A percentile compares a stretch with the other conserved stretches of the same genome.
These are phyloP conservation scores for Drosophila suboccidentalis DNA, from an alignment of 2,888 invertebrate species.

Conservation along the genomic window DNA sequence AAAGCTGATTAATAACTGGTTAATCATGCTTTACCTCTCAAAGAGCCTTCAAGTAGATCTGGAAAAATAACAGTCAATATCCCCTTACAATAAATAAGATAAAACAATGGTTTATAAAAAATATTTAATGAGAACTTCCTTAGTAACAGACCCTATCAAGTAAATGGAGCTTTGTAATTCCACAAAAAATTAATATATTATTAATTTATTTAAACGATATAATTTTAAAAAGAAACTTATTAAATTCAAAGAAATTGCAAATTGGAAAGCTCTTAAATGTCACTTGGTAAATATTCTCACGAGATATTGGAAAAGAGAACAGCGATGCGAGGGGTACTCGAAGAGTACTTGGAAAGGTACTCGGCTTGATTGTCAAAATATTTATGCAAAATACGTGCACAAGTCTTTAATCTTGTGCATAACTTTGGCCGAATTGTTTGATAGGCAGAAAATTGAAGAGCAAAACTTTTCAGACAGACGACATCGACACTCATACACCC, in stretches of 20 bases:
- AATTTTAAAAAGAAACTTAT: slow-evolving; percentile 34
- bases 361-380: slow-evolving; percentile 64
- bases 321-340: neutral
- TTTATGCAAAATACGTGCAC: slow-evolving; percentile 77
- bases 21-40: too few relatives aligned
- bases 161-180: neutral
- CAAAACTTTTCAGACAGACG: slow-evolving; percentile 63
- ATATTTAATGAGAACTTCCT: too few relatives aligned
- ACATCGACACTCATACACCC: slow-evolving; percentile 15
- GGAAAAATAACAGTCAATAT: too few relatives aligned
- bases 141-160: neutral
- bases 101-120: too few relatives aligned
- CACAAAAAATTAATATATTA: neutral
- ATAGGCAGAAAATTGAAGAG: slow-evolving; percentile 77
- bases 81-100: too few relatives aligned
- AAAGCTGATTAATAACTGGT: too few relatives aligned
- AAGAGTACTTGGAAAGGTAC: slow-evolving; percentile 48
- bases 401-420: slow-evolving; percentile 71
- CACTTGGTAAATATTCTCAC: slow-evolving; percentile 56
- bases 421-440: slow-evolving; percentile 64
- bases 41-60: too few relatives aligned
- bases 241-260: slow-evolving; percentile 59
- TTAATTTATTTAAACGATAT: neutral
- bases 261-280: slow-evolving; percentile 53
- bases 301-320: slow-evolving; percentile 30